Base-by-base conservation (phyloP, 1,140 invertebrate species). In the Dendrolimus kikuchii region DNA sequence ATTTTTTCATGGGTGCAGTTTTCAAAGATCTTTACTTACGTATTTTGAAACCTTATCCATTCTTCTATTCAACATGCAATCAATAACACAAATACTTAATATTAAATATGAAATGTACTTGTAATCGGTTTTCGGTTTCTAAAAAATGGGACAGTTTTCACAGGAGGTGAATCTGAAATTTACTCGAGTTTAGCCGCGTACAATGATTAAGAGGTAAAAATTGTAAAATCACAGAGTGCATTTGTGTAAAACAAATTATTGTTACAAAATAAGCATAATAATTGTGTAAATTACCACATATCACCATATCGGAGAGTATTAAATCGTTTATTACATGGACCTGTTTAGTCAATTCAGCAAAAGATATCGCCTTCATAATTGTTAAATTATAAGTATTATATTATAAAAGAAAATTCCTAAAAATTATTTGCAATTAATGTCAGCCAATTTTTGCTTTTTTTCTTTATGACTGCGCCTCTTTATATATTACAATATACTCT, bases 301-400 rank as follows among this genome's bases (percentile, higher is more conserved):
- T 54, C 68, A 23, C 23, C 23, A 81, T 74, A 49, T 79, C 73
- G 5, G 70, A 64, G 51, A 79, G 61, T 57, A 83, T 74, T 23
- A 76, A 61, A 46, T 79, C 78, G 52, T 73, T 74, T 6, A 81
- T 62, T 45, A 68, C 50, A 66, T 76, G 64, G 2, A 83, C 60
- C 59, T 73, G 68, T 52, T 67, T 69, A 0, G 71, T 68, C 49
- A 81, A 47, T 42, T 83, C 77, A 0, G 65, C 53, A 64, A 83
- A 83, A 2, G 70, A 61, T 39, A 55, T 66, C 64, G 42, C 39
- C 40, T 51, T 45, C 50, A 51, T 51, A 23, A 23, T 23, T 38
- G 7, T 45, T 41, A 23, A 45, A 45, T 41, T 6, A 23, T 50
- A 50, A 50, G 7, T 6, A 40, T 49, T 6, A 6, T 37, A 38